Evolutionary conservation across 2,797 vertebrate genomes (phyloP), one percentile per base, ranked within the genome.

Genomic region (Macropodus opercularis): DNA sequence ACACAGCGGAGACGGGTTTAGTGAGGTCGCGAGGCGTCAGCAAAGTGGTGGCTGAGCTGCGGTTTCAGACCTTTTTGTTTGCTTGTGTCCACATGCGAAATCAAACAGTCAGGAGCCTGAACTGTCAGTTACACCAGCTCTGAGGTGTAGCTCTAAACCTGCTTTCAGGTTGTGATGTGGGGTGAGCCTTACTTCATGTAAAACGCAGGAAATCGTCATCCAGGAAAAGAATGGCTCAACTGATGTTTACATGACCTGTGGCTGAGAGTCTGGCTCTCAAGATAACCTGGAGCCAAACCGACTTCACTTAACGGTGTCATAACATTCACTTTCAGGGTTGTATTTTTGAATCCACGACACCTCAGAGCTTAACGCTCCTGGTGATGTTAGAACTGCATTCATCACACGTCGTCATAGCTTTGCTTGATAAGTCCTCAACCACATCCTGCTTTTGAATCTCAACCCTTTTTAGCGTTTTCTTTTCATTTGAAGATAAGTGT

Each of bases 121-220:
- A 9, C 53, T 5, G 6, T 6, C 53, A 57, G 23, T 79, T 60
- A 61, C 38, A 10, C 31, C 0, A 50, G 19, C 48, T 42, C 15
- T 26, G 19, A 31, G 61, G 54, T 62, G 74, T 64, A 3, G 63
- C 63, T 74, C 51, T 42, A 53, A 68, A 68, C n/a, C n/a, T n/a
- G n/a, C n/a, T n/a, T n/a, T n/a, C n/a, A n/a, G 4, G 44, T 12
- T 22, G 40, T 35, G 32, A 38, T 23, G 0, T 68, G 60, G 49
- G 56, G 57, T 17, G 53, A 31, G 11, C 5, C 27, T 43, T 40
- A 35, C 55, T 62, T 50, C 34, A 39, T 81, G 55, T 66, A 52
- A 71, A 77, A 63, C 1, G 0, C 70, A 87, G 83, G 81, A 85
- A 82, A 75, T 75, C 53, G 40, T 36, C 32, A 39, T 82, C 35